phyloP scores from a whole-genome alignment of 2,888 invertebrate species.

The Leucophenga montana region DNA sequence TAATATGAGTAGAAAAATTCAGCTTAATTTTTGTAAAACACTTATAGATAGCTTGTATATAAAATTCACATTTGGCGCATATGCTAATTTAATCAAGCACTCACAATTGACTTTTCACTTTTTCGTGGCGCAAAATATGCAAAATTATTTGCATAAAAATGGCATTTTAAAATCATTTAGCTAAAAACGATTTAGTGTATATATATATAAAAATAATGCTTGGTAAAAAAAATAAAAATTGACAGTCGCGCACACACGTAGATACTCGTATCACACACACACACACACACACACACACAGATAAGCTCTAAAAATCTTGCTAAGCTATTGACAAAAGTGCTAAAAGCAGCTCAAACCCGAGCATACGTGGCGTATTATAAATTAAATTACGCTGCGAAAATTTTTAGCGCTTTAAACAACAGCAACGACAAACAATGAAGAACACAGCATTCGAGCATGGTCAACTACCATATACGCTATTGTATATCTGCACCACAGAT shows the following conservation, averaged over 20 bases:
- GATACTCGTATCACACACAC: too few relatives aligned
- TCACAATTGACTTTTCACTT: constrained; percentile 16
- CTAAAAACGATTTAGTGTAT: neutral
- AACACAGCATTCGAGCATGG: neutral
- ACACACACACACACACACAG: too few relatives aligned
- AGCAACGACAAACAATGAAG: too few relatives aligned
- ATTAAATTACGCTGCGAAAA: constrained; percentile 13
- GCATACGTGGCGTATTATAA: constrained; percentile 18
- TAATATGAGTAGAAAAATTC: too few relatives aligned
- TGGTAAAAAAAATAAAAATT: neutral
- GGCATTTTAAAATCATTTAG: constrained; percentile 14
- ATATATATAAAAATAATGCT: neutral
- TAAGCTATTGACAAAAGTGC: neutral
- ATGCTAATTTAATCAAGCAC: constrained; percentile 20
- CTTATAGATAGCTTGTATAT: too few relatives aligned
- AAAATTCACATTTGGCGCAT: neutral
- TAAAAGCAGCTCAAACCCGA: neutral
- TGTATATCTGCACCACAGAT: too few relatives aligned
- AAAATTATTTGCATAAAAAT: constrained; percentile 18
- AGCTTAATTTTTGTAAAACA: too few relatives aligned
- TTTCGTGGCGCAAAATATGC: neutral
- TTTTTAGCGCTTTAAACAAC: neutral
- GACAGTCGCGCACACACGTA: neutral
- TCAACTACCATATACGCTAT: too few relatives aligned
- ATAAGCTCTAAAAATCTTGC: too few relatives aligned